A percentile compares a stretch with the other conserved stretches of the same genome.
phyloP scores from a whole-genome alignment of 2,797 vertebrate genomes.

The Thalassophryne amazonica region DNA sequence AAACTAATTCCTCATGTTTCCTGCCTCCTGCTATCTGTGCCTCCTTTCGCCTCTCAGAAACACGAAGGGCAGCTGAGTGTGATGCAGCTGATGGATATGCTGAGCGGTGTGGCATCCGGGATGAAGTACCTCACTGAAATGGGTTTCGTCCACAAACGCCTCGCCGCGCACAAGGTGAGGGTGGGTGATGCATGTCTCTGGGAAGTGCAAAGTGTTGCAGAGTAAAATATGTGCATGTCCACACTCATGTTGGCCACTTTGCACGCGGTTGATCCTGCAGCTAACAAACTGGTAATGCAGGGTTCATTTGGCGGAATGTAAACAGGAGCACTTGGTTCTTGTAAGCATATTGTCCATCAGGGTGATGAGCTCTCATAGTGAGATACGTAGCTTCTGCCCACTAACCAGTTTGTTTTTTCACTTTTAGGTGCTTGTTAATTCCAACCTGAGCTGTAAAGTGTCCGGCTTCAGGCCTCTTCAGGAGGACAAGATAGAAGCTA shows the following conservation, averaged over 20 bases:
- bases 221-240: conserved; percentile 21
- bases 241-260: conserved; percentile 10
- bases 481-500: conserved; percentile 90
- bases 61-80: conserved; percentile 88
- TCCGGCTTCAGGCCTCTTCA: conserved; percentile 88
- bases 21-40: not conserved
- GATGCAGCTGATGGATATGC: conserved; percentile 86
- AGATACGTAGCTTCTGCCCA: not conserved
- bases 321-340: conserved; percentile 3
- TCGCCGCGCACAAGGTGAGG: conserved; percentile 87
- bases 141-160: conserved; percentile 91
- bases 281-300: conserved; percentile 12
- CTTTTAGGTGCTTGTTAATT: conserved; percentile 84
- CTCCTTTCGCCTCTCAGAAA: conserved; percentile 69
- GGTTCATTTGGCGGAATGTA: conserved; percentile 9
- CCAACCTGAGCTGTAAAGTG: conserved; percentile 89
- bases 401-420: conserved; percentile 10
- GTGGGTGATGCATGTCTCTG: conserved; percentile 10
- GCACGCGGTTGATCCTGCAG: no score
- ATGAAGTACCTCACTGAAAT: conserved; percentile 97
- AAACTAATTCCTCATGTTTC: no score
- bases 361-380: not conserved
- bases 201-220: not conserved
- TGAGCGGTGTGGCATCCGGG: conserved; percentile 88
- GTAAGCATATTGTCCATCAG: conserved; percentile 18